Evolutionary conservation across 2,888 invertebrate genomes (phyloP), one percentile per base, ranked within the genome.

Genomic region (Catocala nupta): DNA sequence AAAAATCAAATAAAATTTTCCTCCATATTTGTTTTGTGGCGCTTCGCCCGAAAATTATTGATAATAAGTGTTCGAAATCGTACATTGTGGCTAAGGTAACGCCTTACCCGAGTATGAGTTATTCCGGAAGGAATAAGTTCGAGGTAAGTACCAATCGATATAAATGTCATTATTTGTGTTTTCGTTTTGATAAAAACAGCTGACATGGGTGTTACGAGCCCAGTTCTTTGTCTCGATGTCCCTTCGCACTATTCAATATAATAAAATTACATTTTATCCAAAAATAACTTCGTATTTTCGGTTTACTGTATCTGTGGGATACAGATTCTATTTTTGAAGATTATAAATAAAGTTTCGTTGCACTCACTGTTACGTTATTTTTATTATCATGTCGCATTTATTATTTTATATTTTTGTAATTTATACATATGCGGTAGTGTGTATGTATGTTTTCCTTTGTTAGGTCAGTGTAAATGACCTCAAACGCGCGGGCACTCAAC

Each of bases 111-210:
- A 92, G 82, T 82, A 96, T 96, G 96, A 94, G 94, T 89, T 95
- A 95, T 93, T 95, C 95, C 86, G 95, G 95, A 81, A 95, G 95
- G 92, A 95, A 95, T 90, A 95, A 95, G 91, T 95, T 95, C 87
- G 96, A 96, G 95, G 96, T 96, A 86, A 89, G 95, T 84, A 50
- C 12, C 51, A 77, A 85, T 84, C 81, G 78, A 87, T 84, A 75
- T 67, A 69, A 64, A 63, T 73, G 71, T 73, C 78, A 84, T 83
- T 90, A 89, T 90, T 90, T 93, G 90, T 93, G 90, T 93, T 92
- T 90, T 91, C 85, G 78, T 89, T 91, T 89, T 90, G 92, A 90
- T 90, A 91, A 95, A 95, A 95, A 95, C 96, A 96, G 95, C 95
- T 96, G 96, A 95, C 94, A 89, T 89, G 82, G 80, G 77, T 62